These are phyloP conservation scores for Adelphocoris suturalis DNA, from an alignment of 2,888 invertebrate species.

Conservation along the genomic window DNA sequence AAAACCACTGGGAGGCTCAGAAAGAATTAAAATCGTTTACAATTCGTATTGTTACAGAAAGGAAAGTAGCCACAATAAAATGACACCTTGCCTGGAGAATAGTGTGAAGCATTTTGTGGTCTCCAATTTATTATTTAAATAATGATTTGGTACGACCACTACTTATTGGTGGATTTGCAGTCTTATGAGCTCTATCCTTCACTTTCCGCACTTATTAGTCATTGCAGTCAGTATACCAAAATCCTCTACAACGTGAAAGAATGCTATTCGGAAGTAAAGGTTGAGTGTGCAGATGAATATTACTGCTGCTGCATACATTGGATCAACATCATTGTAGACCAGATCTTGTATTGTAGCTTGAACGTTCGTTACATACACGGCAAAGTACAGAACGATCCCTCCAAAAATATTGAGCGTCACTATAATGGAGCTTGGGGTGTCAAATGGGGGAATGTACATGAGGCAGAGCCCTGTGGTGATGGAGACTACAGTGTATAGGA, in stretches of 20 bases:
- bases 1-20: no score
- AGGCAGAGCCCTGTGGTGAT: conserved; percentile 56
- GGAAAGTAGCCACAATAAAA: no score
- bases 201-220: neutral
- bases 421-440: neutral
- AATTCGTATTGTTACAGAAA: no score
- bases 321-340: conserved; percentile 54
- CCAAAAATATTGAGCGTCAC: conserved; percentile 66
- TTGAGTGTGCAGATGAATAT: conserved; percentile 67
- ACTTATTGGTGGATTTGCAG: no score
- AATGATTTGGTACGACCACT: no score
- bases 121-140: no score
- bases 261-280: conserved; percentile 67
- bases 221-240: neutral
- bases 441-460: neutral
- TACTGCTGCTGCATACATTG: conserved; percentile 61
- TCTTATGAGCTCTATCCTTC: no score
- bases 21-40: no score
- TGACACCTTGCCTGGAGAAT: no score
- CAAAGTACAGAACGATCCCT: conserved; percentile 68
- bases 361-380: conserved; percentile 65
- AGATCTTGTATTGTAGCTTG: conserved; percentile 51
- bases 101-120: no score
- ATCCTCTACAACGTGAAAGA: conserved; percentile 63
- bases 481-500: conserved; percentile 57